Evolutionary conservation across 2,888 invertebrate species (phyloP).

Genomic region (Pseudococcus longispinus): DNA sequence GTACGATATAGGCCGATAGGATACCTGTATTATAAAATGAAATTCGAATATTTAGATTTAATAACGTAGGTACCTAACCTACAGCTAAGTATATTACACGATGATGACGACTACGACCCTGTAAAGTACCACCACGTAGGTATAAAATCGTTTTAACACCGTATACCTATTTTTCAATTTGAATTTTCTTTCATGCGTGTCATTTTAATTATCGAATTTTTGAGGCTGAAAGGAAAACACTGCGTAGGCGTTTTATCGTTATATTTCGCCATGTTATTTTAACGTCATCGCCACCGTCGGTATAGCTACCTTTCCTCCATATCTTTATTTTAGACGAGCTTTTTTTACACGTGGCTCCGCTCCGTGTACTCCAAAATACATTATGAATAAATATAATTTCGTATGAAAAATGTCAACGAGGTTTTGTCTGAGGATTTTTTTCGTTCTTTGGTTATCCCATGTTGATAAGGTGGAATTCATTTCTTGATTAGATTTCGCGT

Average conservation of each 20-base stretch:
- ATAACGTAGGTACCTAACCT: neutral
- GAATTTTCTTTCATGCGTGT: conserved; percentile 16
- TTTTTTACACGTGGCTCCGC: neutral
- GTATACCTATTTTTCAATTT: neutral
- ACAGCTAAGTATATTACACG: too few relatives aligned
- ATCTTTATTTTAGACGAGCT: neutral
- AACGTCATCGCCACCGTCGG: neutral
- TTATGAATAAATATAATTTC: conserved; percentile 12
- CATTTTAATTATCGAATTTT: conserved; percentile 26
- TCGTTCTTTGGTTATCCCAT: neutral
- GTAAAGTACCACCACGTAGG: neutral
- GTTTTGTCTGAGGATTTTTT: neutral
- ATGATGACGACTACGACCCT: neutral
- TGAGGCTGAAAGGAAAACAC: neutral
- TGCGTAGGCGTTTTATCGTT: conserved; percentile 3
- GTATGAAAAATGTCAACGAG: neutral
- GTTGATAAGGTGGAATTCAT: neutral
- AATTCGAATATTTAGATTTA: neutral
- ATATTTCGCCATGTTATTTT: conserved; percentile 2
- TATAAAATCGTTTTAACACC: neutral
- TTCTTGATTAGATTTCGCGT: too few relatives aligned
- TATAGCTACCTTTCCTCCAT: neutral
- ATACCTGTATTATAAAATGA: neutral
- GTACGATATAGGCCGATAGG: too few relatives aligned
- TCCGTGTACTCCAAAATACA: neutral